A percentile compares a stretch with the other conserved stretches of the same genome.
phyloP scores from a whole-genome alignment of 2,888 invertebrate genomes.

The Hypolimnas misippus region DNA sequence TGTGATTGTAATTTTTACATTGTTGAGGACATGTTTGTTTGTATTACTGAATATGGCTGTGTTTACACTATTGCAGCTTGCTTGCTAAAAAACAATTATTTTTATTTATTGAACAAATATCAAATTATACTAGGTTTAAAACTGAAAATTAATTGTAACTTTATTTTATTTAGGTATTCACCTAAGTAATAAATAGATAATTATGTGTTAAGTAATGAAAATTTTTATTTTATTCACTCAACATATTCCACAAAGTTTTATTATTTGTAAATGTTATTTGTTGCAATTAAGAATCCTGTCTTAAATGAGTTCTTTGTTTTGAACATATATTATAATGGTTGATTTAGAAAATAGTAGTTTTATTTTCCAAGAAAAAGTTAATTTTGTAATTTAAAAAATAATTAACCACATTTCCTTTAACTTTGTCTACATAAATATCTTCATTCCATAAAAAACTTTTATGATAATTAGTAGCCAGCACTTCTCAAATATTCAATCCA shows the following conservation, averaged over 20 bases:
- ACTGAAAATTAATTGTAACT: background rate
- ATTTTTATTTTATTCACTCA: constrained; percentile 25
- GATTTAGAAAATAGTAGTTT: constrained; percentile 37
- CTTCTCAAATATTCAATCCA: no score
- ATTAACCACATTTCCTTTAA: no score
- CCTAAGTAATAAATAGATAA: constrained; percentile 10
- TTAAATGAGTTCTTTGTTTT: constrained; percentile 50
- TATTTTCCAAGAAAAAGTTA: constrained; percentile 16
- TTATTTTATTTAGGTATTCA: constrained; percentile 1
- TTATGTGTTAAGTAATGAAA: constrained; percentile 24
- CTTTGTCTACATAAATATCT: no score
- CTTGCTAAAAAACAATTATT: background rate
- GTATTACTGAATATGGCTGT: constrained; percentile 3
- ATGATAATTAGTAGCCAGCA: no score
- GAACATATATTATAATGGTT: constrained; percentile 58
- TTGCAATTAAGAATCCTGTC: constrained; percentile 34
- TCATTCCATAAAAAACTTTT: no score
- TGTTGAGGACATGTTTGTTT: background rate
- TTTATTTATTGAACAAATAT: background rate
- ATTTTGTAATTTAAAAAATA: no score
- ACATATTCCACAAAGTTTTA: constrained; percentile 7
- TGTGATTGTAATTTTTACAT: constrained; percentile 1
- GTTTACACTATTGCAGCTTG: constrained; percentile 1
- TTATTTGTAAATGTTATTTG: constrained; percentile 32
- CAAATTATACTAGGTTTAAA: background rate